Evolutionary conservation across 2,888 invertebrate species (phyloP).

Genomic region (Cataglyphis rosenhaueri): DNA sequence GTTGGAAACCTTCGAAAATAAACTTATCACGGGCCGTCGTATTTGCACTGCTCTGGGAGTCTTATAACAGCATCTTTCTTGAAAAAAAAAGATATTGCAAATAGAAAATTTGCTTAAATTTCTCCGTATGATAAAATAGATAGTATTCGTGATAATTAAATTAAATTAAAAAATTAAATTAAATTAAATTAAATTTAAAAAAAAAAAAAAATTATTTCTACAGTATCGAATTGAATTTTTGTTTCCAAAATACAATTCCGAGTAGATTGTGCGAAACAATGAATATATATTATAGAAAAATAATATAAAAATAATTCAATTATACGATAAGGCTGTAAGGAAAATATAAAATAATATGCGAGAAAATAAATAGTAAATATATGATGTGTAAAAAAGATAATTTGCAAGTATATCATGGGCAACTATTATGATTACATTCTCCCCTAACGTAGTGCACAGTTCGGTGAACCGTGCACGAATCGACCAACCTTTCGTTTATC

Average conservation of each 20-base stretch:
- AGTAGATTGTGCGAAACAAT: not conserved
- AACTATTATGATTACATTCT: slow-evolving; percentile 34
- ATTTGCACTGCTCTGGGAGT: slow-evolving; percentile 40
- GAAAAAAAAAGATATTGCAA: slow-evolving; percentile 38
- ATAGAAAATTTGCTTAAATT: slow-evolving; percentile 22
- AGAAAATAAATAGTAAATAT: slow-evolving; percentile 6
- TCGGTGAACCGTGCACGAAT: slow-evolving; percentile 35
- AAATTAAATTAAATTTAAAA: too few relatives aligned
- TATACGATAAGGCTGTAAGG: not conserved
- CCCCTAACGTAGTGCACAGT: not conserved
- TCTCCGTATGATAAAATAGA: not conserved
- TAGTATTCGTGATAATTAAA: not conserved
- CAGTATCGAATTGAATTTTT: slow-evolving; percentile 9
- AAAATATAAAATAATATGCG: not conserved
- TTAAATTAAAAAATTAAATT: too few relatives aligned
- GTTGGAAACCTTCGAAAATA: slow-evolving; percentile 61
- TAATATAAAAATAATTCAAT: not conserved
- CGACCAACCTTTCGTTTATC: slow-evolving; percentile 48
- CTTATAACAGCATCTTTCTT: slow-evolving; percentile 13
- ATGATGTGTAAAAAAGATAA: slow-evolving; percentile 5
- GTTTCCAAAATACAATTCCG: not conserved
- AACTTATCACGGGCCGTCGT: slow-evolving; percentile 57
- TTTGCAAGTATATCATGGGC: slow-evolving; percentile 34
- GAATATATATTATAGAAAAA: slow-evolving; percentile 14
- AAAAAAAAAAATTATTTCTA: slow-evolving; percentile 9